Evolutionary conservation across 1,140 invertebrate genomes (phyloP).

Genomic region (Piezodorus guildinii): DNA sequence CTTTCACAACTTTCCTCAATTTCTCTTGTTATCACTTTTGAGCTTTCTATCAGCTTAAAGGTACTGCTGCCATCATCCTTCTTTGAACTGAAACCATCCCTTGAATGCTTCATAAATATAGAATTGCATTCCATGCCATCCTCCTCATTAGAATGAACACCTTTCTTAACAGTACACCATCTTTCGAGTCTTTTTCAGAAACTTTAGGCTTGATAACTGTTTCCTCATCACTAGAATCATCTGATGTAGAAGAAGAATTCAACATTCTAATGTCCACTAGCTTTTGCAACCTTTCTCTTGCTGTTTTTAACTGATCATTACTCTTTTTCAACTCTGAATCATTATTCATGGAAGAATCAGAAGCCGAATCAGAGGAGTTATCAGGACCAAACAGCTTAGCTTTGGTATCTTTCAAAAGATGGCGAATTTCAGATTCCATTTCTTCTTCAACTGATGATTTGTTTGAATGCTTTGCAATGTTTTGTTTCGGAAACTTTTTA

Average conservation of each 20-base stretch:
- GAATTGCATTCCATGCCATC: too few species aligned
- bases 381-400: constrained; percentile 2
- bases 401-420: background rate
- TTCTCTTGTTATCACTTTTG: background rate
- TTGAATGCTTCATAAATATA: too few species aligned
- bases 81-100: too few species aligned
- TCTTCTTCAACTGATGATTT: too few species aligned
- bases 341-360: background rate
- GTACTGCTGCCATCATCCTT: too few species aligned
- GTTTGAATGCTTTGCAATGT: too few species aligned
- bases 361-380: background rate
- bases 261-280: background rate
- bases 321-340: background rate
- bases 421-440: too few species aligned
- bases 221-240: background rate
- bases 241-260: background rate
- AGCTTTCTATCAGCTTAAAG: background rate
- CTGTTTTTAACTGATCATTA: background rate
- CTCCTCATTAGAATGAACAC: too few species aligned
- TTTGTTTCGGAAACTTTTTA: too few species aligned
- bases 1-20: constrained; percentile 8
- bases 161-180: too few species aligned
- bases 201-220: too few species aligned
- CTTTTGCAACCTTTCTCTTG: background rate
- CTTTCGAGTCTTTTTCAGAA: too few species aligned